Conservation (phyloP, 2,797 vertebrate species). For the Sphaeramia orbicularis region DNA sequence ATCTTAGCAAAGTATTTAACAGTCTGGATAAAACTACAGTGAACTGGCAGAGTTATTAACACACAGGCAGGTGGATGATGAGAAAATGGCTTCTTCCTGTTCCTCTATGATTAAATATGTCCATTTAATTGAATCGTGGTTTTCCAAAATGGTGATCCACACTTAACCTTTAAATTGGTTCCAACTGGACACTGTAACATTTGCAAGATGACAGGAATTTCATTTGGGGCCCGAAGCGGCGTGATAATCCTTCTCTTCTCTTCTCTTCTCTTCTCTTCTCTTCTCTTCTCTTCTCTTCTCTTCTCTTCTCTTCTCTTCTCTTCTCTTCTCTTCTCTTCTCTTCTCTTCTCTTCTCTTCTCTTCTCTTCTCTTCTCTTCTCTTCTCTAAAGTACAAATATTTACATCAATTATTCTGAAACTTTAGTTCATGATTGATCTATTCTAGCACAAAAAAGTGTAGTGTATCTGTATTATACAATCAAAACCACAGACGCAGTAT, state of each 20-base stretch:
- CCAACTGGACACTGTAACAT: not conserved
- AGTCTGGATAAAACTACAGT: conserved; percentile 28
- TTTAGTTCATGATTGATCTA: too few relatives aligned
- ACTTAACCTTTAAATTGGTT: conserved; percentile 7
- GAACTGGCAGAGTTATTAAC: conserved; percentile 53
- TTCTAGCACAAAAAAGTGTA: too few relatives aligned
- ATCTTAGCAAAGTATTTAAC: conserved; percentile 46
- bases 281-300: too few relatives aligned
- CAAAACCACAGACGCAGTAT: too few relatives aligned
- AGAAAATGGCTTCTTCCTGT: conserved; percentile 21
- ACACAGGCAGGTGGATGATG: conserved; percentile 12
- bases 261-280: too few relatives aligned
- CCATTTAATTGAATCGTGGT: conserved; percentile 39
- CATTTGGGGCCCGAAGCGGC: not conserved
- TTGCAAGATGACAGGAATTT: not conserved
- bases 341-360: too few relatives aligned
- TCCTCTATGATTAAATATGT: conserved; percentile 39
- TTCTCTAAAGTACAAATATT: too few relatives aligned
- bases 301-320: too few relatives aligned
- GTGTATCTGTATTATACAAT: too few relatives aligned
- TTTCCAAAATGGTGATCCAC: conserved; percentile 23
- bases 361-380: too few relatives aligned
- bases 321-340: too few relatives aligned
- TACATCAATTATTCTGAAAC: too few relatives aligned
- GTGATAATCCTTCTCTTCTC: not conserved